Conservation (phyloP, 2,888 invertebrate genomes). For the Thymelicus acteon region DNA sequence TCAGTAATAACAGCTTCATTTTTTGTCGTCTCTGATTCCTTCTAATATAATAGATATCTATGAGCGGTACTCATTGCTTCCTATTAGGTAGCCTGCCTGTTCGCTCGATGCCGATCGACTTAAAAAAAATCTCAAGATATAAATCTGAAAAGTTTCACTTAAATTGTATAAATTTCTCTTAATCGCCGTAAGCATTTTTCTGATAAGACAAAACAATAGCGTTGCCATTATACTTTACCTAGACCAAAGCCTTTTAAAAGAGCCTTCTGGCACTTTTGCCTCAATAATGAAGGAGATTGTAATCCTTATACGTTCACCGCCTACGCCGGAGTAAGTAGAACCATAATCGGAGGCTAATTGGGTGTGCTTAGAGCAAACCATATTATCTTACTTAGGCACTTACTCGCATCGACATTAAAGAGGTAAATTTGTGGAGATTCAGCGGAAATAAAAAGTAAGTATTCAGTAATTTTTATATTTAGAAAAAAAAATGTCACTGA, state of each 20-base stretch:
- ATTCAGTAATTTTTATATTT: too few species aligned
- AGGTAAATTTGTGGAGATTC: neutral
- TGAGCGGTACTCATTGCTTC: too few species aligned
- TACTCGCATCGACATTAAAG: conserved; percentile 7
- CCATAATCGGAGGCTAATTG: conserved; percentile 32
- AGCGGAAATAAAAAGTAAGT: neutral
- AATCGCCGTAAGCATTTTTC: neutral
- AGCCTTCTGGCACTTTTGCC: neutral
- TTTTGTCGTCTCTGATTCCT: too few species aligned
- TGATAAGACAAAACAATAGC: neutral
- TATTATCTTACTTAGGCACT: conserved; percentile 22
- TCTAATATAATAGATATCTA: too few species aligned
- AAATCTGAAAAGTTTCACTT: too few species aligned
- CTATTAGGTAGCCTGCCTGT: too few species aligned
- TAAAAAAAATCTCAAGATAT: too few species aligned
- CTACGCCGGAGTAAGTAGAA: conserved; percentile 18
- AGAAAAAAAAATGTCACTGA: too few species aligned
- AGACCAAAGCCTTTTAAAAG: neutral
- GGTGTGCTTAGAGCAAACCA: conserved; percentile 28
- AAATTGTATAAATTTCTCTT: neutral
- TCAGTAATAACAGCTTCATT: too few species aligned
- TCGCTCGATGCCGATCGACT: too few species aligned
- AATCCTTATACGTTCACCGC: conserved; percentile 13
- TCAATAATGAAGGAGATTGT: conserved; percentile 14
- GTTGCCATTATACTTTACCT: neutral